These are phyloP conservation scores for Halcyon chelicuti DNA, from an alignment of 2,797 vertebrate genomes.

Conservation along the genomic window DNA sequence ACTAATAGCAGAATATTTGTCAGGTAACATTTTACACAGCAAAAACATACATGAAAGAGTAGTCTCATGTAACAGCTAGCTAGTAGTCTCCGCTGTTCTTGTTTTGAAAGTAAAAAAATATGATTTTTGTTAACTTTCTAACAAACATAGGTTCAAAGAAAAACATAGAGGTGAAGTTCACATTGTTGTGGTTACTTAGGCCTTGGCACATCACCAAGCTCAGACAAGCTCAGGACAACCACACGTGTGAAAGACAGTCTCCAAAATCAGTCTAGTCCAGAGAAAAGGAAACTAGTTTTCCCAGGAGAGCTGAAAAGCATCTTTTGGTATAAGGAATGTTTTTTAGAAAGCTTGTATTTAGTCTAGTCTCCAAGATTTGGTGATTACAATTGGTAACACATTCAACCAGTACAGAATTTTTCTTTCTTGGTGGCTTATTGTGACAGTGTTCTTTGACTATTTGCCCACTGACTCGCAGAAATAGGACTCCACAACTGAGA, in stretches of 20 bases:
- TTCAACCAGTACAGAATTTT: neutral
- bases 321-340: neutral
- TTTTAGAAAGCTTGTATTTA: neutral
- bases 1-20: neutral
- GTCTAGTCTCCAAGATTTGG: neutral
- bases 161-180: neutral
- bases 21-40: neutral
- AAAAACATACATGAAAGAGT: neutral
- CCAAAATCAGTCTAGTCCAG: neutral
- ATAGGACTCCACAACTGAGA: too few relatives aligned
- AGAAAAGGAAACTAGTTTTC: neutral
- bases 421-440: neutral
- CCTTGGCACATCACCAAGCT: neutral
- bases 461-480: neutral
- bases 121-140: neutral
- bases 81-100: neutral
- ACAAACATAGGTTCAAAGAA: neutral
- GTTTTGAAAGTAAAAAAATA: neutral
- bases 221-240: neutral
- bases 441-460: neutral
- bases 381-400: rapidly evolving
- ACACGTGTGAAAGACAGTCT: neutral
- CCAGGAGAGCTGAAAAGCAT: neutral
- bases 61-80: neutral
- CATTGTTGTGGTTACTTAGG: neutral